Evolutionary conservation across 2,888 invertebrate genomes (phyloP), one percentile per base, ranked within the genome.

Genomic region (Diaphora mendica): DNA sequence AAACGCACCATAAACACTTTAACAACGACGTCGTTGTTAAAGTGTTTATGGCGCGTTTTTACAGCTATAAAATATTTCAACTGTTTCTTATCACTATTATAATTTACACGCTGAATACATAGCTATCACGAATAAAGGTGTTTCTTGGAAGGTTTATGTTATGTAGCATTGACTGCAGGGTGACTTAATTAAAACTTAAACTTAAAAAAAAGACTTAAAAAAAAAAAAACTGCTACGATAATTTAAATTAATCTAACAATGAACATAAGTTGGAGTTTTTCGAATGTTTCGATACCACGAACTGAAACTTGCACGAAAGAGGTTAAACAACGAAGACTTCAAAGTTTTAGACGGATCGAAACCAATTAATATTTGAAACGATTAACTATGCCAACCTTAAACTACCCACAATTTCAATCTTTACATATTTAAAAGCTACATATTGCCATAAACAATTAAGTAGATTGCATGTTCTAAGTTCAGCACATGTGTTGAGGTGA

Each of bases 401-500:
- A 70, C 64, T 35, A 44, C n/a, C 42, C 55, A 59, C 23, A 17
- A 59, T 35, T 59, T 64, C 64, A 33, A 48, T 33, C 35, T 48
- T 42, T 64, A 44, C 11, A 62, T n/a, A n/a, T 64, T 70, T 70
- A 35, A 70, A 44, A 39, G 17, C 55, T 17, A 8, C 62, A 68
- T 59, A 70, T 75, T 66, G 44, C 48, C 72, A 67, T 82, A 67
- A 77, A 80, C 77, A 74, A 84, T 81, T 77, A 79, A 76, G 72
- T 81, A 80, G 75, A 84, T 83, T 77, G 81, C 79, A 75, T 72
- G 81, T 68, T 75, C 44, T 64, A 76, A 72, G 82, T 83, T 85
- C 80, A 82, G 82, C 86, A 87, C 85, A 84, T 87, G 86, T 82
- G 77, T 68, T 82, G 85, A 87, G 93, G 92, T 94, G 87, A 93